phyloP scores from a whole-genome alignment of 2,888 invertebrate species.

The Ommatoiulus sabulosus region DNA sequence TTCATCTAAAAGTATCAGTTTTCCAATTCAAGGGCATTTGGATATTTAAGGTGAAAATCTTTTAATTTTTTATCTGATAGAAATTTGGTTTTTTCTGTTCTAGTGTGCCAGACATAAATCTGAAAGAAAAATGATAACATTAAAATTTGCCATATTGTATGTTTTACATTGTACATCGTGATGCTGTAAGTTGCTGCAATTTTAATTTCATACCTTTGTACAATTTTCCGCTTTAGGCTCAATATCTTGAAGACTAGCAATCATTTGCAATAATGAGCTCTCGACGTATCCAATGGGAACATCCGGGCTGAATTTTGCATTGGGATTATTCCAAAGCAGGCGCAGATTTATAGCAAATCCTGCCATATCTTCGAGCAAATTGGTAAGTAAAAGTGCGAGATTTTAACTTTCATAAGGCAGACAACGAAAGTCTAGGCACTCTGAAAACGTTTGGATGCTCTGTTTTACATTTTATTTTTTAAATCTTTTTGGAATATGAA shows the following conservation, averaged over 20 bases:
- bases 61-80: background rate
- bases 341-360: slow-evolving; percentile 88
- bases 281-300: slow-evolving; percentile 92
- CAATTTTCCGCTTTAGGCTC: slow-evolving; percentile 90
- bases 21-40: background rate
- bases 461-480: no score
- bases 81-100: slow-evolving; percentile 89
- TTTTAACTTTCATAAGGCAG: no score
- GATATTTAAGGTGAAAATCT: background rate
- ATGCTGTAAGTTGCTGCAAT: background rate
- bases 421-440: no score
- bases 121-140: slow-evolving; percentile 63
- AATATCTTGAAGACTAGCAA: slow-evolving; percentile 78
- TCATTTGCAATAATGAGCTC: slow-evolving; percentile 82
- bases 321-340: slow-evolving; percentile 77
- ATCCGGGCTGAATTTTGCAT: slow-evolving; percentile 84
- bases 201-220: slow-evolving; percentile 74
- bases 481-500: no score
- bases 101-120: slow-evolving; percentile 99
- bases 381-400: background rate
- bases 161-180: slow-evolving; percentile 54
- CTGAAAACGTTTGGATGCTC: no score
- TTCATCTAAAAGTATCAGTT: background rate
- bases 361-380: slow-evolving; percentile 83
- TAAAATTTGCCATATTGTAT: background rate